Base-by-base conservation (phyloP, 2,888 invertebrate genomes). In the Ormyrus rosae region DNA sequence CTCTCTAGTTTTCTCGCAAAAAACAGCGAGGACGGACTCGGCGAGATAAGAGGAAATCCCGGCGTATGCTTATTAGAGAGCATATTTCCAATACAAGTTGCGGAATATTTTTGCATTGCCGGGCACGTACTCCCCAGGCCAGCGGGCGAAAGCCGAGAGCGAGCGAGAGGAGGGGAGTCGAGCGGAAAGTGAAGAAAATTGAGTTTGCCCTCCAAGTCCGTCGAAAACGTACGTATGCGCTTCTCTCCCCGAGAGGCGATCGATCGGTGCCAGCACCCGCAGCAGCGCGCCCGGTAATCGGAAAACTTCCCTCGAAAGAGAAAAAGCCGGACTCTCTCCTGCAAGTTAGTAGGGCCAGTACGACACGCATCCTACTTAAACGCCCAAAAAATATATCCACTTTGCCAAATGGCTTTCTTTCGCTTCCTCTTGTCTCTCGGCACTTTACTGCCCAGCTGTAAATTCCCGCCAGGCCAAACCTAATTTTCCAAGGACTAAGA, bases 121-220 rank as follows among this genome's bases (percentile, higher is more conserved):
- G 13, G 46, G 19, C 55, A 56, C n/a, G 45, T 45, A 55, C 50
- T 48, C 50, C 51, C 13, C 13, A 13, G 13, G 0, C 13, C 34
- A 34, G 34, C 34, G 3, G 34, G 34, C 34, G 34, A 19, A 19
- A 19, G 19, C 19, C 19, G 53, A 56, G 70, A 56, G 69, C 50
- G 64, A 46, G 48, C n/a, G 5, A 19, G 34, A 55, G 9, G 68
- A 55, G 51, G 61, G 61, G 56, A 74, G 70, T 19, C 72, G 69
- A 79, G 45, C 80, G 80, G 79, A 80, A 82, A 81, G 81, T 53
- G 81, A 81, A 80, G 81, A 83, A 83, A 83, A 81, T 83, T 83
- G 83, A 83, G 83, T 83, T 83, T 80, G 79, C 81, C 79, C 79
- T 81, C 75, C 81, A 73, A 81, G 75, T 78, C 78, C 72, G 78